These are phyloP conservation scores for Zeuzera pyrina DNA, from an alignment of 2,888 invertebrate genomes.

Conservation along the genomic window DNA sequence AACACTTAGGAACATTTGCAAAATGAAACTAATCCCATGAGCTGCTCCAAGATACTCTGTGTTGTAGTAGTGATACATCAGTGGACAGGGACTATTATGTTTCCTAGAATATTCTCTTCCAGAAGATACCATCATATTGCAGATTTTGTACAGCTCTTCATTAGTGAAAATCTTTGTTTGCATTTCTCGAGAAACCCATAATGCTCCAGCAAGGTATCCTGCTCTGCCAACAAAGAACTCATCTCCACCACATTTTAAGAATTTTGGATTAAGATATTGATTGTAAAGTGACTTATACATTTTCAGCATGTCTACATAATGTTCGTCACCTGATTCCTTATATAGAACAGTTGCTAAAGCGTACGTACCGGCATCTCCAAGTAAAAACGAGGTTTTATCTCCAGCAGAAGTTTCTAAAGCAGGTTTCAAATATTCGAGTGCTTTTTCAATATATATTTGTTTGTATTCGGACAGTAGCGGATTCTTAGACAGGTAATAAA, in stretches of 20 bases:
- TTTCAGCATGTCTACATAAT: conserved; percentile 36
- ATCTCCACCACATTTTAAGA: conserved; percentile 80
- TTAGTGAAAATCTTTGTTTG: conserved; percentile 48
- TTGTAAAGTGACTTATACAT: conserved; percentile 49
- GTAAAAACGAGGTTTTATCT: conserved; percentile 80
- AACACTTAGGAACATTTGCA: conserved; percentile 68
- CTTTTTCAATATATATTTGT: conserved; percentile 68
- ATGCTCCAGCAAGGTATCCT: conserved; percentile 84
- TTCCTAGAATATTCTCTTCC: conserved; percentile 78
- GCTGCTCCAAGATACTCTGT: conserved; percentile 83
- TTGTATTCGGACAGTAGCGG: conserved; percentile 55
- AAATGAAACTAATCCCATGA: conserved; percentile 70
- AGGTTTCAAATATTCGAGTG: conserved; percentile 75
- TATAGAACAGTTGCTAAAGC: conserved; percentile 79
- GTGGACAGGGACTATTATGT: conserved; percentile 73
- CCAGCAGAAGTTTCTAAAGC: conserved; percentile 71
- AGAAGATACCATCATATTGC: conserved; percentile 79
- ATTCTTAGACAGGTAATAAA: conserved; percentile 77
- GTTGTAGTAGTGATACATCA: conserved; percentile 86
- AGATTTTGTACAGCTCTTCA: conserved; percentile 74
- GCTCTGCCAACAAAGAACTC: conserved; percentile 90
- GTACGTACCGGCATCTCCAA: conserved; percentile 86
- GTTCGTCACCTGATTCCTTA: conserved; percentile 58
- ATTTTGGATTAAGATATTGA: conserved; percentile 51
- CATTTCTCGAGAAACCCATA: conserved; percentile 79